These are phyloP conservation scores for Popillia japonica DNA, from an alignment of 1,140 invertebrate species.

Conservation along the genomic window DNA sequence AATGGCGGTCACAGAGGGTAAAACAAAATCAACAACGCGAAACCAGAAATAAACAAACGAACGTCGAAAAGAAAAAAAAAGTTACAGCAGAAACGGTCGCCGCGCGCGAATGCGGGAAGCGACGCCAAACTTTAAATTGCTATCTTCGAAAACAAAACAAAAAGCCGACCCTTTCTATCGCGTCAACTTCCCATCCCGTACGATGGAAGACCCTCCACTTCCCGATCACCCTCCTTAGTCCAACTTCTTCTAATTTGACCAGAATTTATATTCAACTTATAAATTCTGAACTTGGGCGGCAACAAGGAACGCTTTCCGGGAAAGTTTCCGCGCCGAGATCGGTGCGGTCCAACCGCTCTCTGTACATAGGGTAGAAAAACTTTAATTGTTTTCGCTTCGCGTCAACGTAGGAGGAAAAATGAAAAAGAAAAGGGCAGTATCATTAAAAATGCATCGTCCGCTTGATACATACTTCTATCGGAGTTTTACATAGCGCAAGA, in stretches of 20 bases:
- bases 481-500: constrained; percentile 5
- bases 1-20: not conserved
- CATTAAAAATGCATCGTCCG: constrained; percentile 10
- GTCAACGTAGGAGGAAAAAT: not conserved
- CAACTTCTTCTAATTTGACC: not conserved
- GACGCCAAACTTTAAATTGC: constrained; percentile 18
- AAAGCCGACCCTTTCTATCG: not conserved
- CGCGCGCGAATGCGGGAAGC: constrained; percentile 1
- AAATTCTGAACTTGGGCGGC: constrained; percentile 13
- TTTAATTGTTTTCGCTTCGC: constrained; percentile 12
- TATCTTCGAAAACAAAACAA: constrained; percentile 15
- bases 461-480: constrained; percentile 10
- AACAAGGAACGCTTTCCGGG: not conserved
- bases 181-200: not conserved
- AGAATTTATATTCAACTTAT: constrained; percentile 19
- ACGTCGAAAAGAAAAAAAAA: not conserved
- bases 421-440: constrained; percentile 3
- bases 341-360: not conserved
- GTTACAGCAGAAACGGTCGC: not conserved
- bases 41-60: constrained; percentile 14
- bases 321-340: constrained; percentile 9
- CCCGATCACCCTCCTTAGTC: not conserved
- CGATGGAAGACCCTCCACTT: not conserved
- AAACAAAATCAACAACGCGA: not conserved
- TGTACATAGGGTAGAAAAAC: not conserved